phyloP scores from a whole-genome alignment of 2,888 invertebrate species.

The Euzetes globulus region DNA sequence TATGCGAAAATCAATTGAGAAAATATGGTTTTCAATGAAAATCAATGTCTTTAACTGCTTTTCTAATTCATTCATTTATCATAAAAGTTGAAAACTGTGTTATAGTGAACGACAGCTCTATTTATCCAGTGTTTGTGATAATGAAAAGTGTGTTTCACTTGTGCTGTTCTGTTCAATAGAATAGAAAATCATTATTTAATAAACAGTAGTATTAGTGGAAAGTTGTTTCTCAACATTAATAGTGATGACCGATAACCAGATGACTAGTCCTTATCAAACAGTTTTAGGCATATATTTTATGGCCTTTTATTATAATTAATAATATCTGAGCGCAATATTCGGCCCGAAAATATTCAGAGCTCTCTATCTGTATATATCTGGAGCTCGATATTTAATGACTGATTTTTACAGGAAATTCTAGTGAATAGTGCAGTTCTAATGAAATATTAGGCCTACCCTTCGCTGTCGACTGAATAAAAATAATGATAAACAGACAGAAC shows the following conservation, averaged over 20 bases:
- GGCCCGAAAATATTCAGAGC: background rate
- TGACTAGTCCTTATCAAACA: constrained; percentile 16
- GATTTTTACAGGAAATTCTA: constrained; percentile 23
- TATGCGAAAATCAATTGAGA: background rate
- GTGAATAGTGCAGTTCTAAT: background rate
- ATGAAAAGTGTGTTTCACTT: constrained; percentile 3
- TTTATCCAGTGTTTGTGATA: background rate
- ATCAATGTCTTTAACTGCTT: background rate
- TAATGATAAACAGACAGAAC: constrained; percentile 13
- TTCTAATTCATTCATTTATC: background rate
- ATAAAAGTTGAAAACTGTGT: background rate
- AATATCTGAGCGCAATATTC: constrained; percentile 15
- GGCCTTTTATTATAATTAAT: constrained; percentile 26
- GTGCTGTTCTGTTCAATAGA: background rate
- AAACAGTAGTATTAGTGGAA: background rate
- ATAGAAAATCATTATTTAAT: constrained; percentile 14
- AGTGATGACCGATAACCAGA: constrained; percentile 25
- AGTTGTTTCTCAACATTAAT: constrained; percentile 6
- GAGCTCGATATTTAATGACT: constrained; percentile 16
- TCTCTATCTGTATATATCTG: background rate
- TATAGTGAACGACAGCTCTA: background rate
- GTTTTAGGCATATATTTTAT: constrained; percentile 27
- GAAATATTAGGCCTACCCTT: background rate
- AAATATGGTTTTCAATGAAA: background rate
- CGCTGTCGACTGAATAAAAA: background rate